A percentile compares a stretch with the other conserved stretches of the same genome.
Conservation (phyloP, 2,113 vertebrate genomes). For the Rhinichthys klamathensis region DNA sequence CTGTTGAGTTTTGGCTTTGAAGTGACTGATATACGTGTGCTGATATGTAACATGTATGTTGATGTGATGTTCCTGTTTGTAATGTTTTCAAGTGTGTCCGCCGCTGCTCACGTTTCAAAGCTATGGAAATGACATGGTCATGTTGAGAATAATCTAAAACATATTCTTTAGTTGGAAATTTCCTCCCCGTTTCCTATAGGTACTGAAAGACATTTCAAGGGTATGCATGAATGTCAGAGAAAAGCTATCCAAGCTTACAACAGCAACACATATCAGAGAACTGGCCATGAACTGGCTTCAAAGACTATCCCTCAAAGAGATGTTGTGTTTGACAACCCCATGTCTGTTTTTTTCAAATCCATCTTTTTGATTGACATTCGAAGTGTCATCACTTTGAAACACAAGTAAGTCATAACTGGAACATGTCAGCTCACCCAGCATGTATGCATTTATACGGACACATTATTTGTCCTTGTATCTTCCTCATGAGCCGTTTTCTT, state of each 20-base stretch:
- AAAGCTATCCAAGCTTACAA: slow-evolving; percentile 8
- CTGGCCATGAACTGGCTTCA: slow-evolving; percentile 40
- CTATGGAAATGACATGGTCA: background rate
- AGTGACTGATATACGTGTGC: background rate
- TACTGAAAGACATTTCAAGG: slow-evolving; percentile 39
- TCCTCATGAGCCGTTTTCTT: background rate
- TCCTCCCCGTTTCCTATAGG: background rate
- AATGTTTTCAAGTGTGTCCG: background rate
- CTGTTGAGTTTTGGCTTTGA: background rate
- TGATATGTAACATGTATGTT: background rate
- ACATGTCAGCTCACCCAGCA: slow-evolving; percentile 15
- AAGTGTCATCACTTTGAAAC: slow-evolving; percentile 19
- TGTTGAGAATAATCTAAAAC: background rate
- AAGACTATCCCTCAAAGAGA: slow-evolving; percentile 40
- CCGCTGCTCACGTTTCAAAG: background rate
- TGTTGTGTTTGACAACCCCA: slow-evolving; percentile 21
- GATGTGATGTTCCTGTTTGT: background rate
- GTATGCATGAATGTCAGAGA: slow-evolving; percentile 21
- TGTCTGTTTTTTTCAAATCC: slow-evolving; percentile 22
- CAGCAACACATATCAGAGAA: slow-evolving; percentile 27
- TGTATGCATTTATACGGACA: background rate
- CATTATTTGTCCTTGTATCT: slow-evolving; percentile 18
- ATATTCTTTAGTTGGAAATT: slow-evolving; percentile 20
- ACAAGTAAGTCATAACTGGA: slow-evolving; percentile 24
- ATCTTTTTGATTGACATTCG: slow-evolving; percentile 26